Percentiles rank a stretch among this genome's conserved stretches.
Evolutionary conservation across 2,113 vertebrate genomes (phyloP).

Genomic region (Illadopsis cleaveri): DNA sequence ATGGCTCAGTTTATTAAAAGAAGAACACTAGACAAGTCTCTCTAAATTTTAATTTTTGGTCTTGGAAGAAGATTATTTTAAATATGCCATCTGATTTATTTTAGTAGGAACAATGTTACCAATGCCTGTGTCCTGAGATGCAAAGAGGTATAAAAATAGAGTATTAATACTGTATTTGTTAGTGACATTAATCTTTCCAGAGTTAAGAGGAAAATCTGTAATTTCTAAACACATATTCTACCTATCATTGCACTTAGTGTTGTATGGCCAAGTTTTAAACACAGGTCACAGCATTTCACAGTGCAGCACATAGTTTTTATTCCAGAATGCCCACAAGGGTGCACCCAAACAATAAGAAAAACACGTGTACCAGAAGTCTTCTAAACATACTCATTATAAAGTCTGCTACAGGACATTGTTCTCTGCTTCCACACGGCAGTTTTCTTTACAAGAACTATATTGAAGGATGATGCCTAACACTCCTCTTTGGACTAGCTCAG

Average conservation of each 20-base stretch:
- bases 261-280: neutral
- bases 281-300: neutral
- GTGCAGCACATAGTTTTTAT: neutral
- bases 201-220: neutral
- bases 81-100: neutral
- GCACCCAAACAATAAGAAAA: neutral
- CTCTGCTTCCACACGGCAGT: neutral
- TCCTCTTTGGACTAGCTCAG: neutral
- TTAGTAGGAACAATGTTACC: neutral
- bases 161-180: neutral
- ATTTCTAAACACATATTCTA: neutral
- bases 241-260: neutral
- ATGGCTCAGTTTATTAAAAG: neutral
- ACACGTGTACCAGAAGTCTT: fast-evolving
- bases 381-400: neutral
- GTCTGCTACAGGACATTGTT: neutral
- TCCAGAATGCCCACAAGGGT: neutral
- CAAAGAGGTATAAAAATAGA: neutral
- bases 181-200: neutral
- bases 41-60: neutral
- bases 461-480: neutral
- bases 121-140: neutral
- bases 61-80: neutral
- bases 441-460: neutral
- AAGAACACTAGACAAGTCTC: neutral